Evolutionary conservation across 2,797 vertebrate species (phyloP), one percentile per base, ranked within the genome.

Genomic region (Graptemys geographica): DNA sequence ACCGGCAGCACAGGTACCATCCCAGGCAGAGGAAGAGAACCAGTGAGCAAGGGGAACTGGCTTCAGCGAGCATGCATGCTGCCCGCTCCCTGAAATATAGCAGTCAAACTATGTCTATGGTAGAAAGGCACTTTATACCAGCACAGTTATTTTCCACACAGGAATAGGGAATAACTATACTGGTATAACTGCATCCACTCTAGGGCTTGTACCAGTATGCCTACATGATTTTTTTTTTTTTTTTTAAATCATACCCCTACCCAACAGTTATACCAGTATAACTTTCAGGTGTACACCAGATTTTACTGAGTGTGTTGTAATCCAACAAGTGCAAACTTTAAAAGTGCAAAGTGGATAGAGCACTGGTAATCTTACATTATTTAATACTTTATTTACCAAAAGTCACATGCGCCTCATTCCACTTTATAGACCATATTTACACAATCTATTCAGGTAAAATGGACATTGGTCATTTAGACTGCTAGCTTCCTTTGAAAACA

Each of bases 401-500:
- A 69, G 10, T 19, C 33, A 69, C 18, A 19, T 37, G 52, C 7
- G 19, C n/a, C 18, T 69, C n/a, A 37, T 69, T 69, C 19, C 19
- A 69, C n/a, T 69, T 69, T n/a, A 59, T 21, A 69, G 19, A 37
- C 57, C 41, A 57, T 37, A 79, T 81, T 78, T 90, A 78, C 81
- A 57, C 25, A 69, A 81, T 4, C 3, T 53, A 65, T 25, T 85
- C 53, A 72, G 11, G 23, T 53, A 41, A 84, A 79, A 81, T 81
- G 28, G n/a, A 44, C 92, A 78, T 28, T 4, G 25, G 72, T 83
- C 41, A 78, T 84, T 95, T 79, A 79, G 37, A 8, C 28, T 81
- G 57, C 33, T 69, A 69, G 62, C 8, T 84, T 82, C 33, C 57
- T 86, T 91, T 83, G 82, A 96, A 95, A 95, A 87, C 87, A 88